Conservation (phyloP, 2,888 invertebrate genomes). For the Campoletis raptor region DNA sequence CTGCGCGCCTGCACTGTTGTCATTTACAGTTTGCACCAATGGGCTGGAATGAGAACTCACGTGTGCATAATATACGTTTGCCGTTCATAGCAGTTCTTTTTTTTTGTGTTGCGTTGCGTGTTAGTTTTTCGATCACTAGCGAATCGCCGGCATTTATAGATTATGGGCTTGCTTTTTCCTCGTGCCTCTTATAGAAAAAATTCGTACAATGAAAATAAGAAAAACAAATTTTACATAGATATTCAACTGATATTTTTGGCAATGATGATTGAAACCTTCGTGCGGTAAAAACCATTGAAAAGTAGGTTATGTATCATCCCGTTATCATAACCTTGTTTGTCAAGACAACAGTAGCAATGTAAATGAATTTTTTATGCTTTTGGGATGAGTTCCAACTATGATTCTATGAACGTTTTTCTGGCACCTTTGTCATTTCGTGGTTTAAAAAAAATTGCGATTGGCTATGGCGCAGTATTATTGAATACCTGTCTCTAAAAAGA, state of each 20-base stretch:
- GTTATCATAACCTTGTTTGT: conserved; percentile 2
- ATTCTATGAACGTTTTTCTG: background rate
- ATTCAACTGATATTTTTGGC: background rate
- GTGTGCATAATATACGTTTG: too few relatives aligned
- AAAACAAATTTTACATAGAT: background rate
- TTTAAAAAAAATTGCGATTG: background rate
- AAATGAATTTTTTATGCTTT: background rate
- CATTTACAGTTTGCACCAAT: too few relatives aligned
- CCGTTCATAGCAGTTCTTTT: background rate
- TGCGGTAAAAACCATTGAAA: background rate
- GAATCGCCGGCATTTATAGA: background rate
- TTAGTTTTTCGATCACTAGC: background rate
- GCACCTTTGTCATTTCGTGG: background rate
- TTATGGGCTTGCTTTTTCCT: background rate
- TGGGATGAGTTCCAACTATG: background rate
- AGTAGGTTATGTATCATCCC: background rate
- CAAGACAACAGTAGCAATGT: background rate
- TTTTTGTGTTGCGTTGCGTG: background rate
- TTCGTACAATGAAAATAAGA: conserved; percentile 1
- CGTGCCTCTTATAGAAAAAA: background rate
- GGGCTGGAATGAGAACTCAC: too few relatives aligned
- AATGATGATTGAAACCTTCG: background rate
- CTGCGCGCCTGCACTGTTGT: too few relatives aligned
- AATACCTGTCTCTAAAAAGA: background rate
- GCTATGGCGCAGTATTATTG: background rate